A percentile compares a stretch with the other conserved stretches of the same genome.
Evolutionary conservation across 2,888 invertebrate species (phyloP).

Genomic region (Tachina grossa): DNA sequence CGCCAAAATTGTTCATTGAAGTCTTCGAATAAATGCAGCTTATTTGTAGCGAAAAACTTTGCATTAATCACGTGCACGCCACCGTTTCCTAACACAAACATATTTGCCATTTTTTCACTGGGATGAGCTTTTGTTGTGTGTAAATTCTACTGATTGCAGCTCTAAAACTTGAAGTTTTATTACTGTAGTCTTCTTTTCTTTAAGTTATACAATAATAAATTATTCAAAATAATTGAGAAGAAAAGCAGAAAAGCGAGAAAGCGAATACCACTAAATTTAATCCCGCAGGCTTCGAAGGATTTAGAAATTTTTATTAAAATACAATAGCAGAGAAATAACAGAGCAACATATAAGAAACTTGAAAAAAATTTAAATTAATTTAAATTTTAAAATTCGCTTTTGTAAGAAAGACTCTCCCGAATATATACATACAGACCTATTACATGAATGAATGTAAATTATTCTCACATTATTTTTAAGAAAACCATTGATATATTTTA

Average conservation of each 20-base stretch:
- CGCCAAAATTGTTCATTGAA: no score
- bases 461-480: no score
- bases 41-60: no score
- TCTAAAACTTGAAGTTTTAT: slow-evolving; percentile 3
- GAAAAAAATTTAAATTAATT: no score
- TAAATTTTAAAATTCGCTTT: no score
- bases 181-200: slow-evolving; percentile 20
- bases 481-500: no score
- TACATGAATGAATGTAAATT: no score
- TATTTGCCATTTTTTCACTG: slow-evolving; percentile 3
- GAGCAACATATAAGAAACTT: no score
- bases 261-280: not conserved
- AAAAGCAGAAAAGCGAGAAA: not conserved
- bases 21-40: no score
- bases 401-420: no score
- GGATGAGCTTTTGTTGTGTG: not conserved
- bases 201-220: slow-evolving; percentile 64
- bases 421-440: no score
- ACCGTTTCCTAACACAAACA: not conserved
- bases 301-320: not conserved
- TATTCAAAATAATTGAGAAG: slow-evolving; percentile 67
- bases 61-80: no score
- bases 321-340: not conserved
- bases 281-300: not conserved
- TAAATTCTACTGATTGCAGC: not conserved